Percentiles rank a stretch among this genome's conserved stretches.
phyloP scores from a whole-genome alignment of 2,797 vertebrate genomes.

The Arrhamphus sclerolepis region DNA sequence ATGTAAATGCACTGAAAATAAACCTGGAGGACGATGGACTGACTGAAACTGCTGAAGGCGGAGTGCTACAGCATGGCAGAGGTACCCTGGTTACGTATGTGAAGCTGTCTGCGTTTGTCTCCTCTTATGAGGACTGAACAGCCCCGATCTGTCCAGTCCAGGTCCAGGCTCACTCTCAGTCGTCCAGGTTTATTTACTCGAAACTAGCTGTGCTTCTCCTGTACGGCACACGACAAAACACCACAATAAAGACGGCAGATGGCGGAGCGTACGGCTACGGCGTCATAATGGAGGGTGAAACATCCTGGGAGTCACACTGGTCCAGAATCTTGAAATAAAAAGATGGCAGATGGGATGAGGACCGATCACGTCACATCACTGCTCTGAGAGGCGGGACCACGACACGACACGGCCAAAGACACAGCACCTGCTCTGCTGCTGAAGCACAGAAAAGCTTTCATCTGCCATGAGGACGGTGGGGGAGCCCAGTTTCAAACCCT shows the following conservation, averaged over 20 bases:
- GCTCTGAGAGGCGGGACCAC: constrained; percentile 15
- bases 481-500: no score
- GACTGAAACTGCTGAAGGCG: not conserved
- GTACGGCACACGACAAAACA: constrained; percentile 87
- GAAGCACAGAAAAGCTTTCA: constrained; percentile 38
- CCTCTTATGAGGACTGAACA: no score
- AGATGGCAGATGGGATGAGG: constrained; percentile 2
- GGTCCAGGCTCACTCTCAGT: constrained; percentile 31
- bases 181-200: constrained; percentile 90
- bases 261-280: constrained; percentile 37
- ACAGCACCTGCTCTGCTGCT: constrained; percentile 3
- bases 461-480: constrained; percentile 27
- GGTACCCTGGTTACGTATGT: no score
- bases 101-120: no score
- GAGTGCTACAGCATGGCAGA: no score
- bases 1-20: constrained; percentile 95
- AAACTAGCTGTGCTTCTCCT: constrained; percentile 82
- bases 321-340: constrained; percentile 8
- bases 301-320: not conserved
- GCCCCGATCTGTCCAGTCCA: constrained; percentile 14
- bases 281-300: no score
- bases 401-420: constrained; percentile 8
- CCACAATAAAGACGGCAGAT: constrained; percentile 79
- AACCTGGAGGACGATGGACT: constrained; percentile 85
- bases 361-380: not conserved